These are phyloP conservation scores for Cottus gobio DNA, from an alignment of 2,113 vertebrate species.

Conservation along the genomic window DNA sequence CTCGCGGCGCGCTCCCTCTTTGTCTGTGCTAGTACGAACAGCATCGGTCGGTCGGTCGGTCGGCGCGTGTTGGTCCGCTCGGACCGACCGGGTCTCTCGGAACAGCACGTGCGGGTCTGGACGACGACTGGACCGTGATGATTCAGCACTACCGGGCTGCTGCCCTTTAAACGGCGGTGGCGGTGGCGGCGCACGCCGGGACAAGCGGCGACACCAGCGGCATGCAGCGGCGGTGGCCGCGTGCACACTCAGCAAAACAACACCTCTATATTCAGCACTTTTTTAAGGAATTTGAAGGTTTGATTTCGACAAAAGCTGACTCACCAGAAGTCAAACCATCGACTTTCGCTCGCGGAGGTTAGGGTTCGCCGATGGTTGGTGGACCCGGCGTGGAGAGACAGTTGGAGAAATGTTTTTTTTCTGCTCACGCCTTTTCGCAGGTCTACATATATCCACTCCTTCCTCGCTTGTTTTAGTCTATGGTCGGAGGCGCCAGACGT, in stretches of 20 bases:
- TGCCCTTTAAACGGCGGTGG: constrained; percentile 71
- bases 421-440: constrained; percentile 76
- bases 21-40: constrained; percentile 68
- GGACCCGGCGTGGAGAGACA: constrained; percentile 56
- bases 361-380: constrained; percentile 41
- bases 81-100: constrained; percentile 34
- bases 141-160: constrained; percentile 78
- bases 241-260: constrained; percentile 84
- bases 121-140: constrained; percentile 70
- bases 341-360: constrained; percentile 49
- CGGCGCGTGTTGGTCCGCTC: constrained; percentile 31
- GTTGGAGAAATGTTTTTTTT: constrained; percentile 69
- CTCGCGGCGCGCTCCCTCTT: constrained; percentile 48
- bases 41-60: constrained; percentile 7
- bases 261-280: constrained; percentile 70
- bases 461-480: constrained; percentile 78
- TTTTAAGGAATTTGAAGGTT: constrained; percentile 27
- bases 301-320: constrained; percentile 54
- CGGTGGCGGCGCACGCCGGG: constrained; percentile 42
- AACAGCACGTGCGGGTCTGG: constrained; percentile 31
- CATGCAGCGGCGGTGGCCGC: constrained; percentile 35
- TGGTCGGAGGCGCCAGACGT: constrained; percentile 84
- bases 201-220: constrained; percentile 28
- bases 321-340: constrained; percentile 75
- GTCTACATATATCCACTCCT: constrained; percentile 77